phyloP scores from a whole-genome alignment of 2,888 invertebrate species.

The Harpalus rubripes region DNA sequence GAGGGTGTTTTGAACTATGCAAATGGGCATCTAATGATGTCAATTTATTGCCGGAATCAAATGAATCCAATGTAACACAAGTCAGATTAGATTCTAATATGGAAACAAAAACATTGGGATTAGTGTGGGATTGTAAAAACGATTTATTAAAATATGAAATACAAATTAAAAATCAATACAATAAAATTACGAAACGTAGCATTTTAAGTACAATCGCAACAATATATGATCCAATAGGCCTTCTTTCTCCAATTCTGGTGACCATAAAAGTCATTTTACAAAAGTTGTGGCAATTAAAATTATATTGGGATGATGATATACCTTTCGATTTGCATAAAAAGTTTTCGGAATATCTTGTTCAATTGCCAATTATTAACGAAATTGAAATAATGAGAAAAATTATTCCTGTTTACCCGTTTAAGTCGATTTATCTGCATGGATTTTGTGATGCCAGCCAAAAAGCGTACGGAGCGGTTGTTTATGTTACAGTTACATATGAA shows the following conservation, averaged over 20 bases:
- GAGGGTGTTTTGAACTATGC: conserved; percentile 32
- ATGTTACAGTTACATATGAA: conserved; percentile 14
- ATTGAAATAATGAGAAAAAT: conserved; percentile 52
- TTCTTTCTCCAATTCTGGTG: conserved; percentile 32
- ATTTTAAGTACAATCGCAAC: conserved; percentile 36
- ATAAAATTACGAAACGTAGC: conserved; percentile 39
- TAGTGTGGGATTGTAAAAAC: conserved; percentile 48
- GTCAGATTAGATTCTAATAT: conserved; percentile 43
- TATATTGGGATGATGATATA: conserved; percentile 36
- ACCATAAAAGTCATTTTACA: conserved; percentile 22
- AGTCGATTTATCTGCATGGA: conserved; percentile 26
- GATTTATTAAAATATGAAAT: conserved; percentile 41
- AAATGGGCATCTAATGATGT: conserved; percentile 46
- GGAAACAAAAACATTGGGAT: conserved; percentile 40
- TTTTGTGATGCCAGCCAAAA: conserved; percentile 38
- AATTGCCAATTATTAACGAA: conserved; percentile 21
- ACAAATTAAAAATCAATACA: conserved; percentile 32
- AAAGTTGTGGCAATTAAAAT: conserved; percentile 38
- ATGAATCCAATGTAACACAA: background rate
- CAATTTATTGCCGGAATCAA: conserved; percentile 37
- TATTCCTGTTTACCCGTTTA: conserved; percentile 7
- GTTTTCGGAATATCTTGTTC: conserved; percentile 29
- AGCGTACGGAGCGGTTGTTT: conserved; percentile 32
- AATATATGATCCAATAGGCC: conserved; percentile 44
- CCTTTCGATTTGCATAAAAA: background rate